Conservation (phyloP, 2,113 vertebrate species). For the Scalopus aquaticus region DNA sequence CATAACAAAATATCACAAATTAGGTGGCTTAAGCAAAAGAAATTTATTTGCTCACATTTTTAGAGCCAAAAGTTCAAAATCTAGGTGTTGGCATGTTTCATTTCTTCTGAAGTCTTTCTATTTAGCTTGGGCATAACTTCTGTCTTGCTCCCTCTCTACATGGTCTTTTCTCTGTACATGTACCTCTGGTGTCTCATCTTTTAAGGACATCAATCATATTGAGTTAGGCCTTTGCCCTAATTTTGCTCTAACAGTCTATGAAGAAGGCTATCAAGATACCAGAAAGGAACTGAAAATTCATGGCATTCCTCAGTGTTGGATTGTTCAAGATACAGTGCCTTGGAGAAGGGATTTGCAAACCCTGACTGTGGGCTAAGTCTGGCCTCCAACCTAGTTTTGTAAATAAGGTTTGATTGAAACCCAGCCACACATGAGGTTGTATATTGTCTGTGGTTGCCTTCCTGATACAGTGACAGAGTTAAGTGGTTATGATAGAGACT, state of each 20-base stretch:
- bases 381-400: not conserved
- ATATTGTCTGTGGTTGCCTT: not conserved
- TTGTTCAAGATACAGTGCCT: not conserved
- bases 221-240: not conserved
- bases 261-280: not conserved
- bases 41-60: not conserved
- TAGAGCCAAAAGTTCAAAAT: not conserved
- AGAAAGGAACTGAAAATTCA: not conserved
- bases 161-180: not conserved
- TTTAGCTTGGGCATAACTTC: not conserved
- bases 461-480: not conserved
- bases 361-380: not conserved
- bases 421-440: not conserved
- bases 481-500: not conserved
- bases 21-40: not conserved
- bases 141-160: not conserved
- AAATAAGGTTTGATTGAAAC: conserved; percentile 4
- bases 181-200: not conserved
- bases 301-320: not conserved
- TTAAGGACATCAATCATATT: not conserved
- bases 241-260: not conserved
- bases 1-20: not conserved
- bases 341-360: not conserved
- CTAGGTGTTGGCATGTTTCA: not conserved
- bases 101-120: not conserved